phyloP scores from a whole-genome alignment of 2,888 invertebrate species.

The Heteromurus nitidus region DNA sequence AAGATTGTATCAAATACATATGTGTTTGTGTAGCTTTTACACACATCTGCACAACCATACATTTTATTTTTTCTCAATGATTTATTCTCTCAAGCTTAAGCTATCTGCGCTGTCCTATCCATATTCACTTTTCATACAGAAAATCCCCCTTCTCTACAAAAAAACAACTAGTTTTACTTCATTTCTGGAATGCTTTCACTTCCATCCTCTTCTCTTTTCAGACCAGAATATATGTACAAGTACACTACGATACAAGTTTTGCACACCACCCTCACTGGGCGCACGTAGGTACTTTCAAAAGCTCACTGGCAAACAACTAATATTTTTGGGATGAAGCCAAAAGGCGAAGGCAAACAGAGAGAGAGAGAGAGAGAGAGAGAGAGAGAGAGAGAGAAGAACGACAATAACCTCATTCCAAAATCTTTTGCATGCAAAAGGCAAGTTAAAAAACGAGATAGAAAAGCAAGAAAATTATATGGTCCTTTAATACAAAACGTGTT shows the following conservation, averaged over 20 bases:
- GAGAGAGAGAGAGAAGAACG: too few species aligned
- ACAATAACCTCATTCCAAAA: background rate
- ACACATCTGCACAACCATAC: too few species aligned
- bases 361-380: too few species aligned
- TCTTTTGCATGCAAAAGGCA: background rate
- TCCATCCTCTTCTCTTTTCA: background rate
- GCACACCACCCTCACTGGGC: too few species aligned
- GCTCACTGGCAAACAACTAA: background rate
- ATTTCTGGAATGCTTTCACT: background rate
- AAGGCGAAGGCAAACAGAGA: background rate
- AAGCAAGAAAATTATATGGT: too few species aligned
- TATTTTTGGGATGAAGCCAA: background rate
- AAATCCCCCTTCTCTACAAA: too few species aligned
- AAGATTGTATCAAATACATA: too few species aligned
- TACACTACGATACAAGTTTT: too few species aligned
- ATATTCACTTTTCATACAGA: background rate
- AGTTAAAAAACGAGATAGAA: background rate
- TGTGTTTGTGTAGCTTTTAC: too few species aligned
- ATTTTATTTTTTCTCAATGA: background rate
- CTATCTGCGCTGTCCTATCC: too few species aligned
- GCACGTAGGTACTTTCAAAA: too few species aligned
- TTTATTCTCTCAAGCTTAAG: background rate
- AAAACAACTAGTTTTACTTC: slow-evolving; percentile 11
- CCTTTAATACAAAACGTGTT: too few species aligned
- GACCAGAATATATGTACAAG: background rate